phyloP scores from a whole-genome alignment of 2,888 invertebrate genomes.

The Drosophila vallismaia region DNA sequence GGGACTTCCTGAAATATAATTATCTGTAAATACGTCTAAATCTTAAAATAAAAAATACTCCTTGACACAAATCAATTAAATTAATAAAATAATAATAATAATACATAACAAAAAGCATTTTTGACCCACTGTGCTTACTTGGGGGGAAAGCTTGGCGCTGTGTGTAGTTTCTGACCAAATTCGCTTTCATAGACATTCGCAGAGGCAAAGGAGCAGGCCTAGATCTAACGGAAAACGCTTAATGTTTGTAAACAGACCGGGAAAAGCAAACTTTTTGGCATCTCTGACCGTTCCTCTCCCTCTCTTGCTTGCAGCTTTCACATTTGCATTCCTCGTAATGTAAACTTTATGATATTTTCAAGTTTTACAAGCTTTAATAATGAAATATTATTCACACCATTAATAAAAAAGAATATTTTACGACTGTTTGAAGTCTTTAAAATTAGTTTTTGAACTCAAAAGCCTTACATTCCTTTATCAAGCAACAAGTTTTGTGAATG shows the following conservation, averaged over 20 bases:
- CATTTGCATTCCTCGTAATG: constrained; percentile 51
- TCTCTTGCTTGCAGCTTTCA: constrained; percentile 58
- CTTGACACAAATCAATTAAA: no score
- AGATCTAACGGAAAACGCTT: constrained; percentile 47
- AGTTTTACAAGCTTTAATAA: no score
- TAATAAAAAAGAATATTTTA: no score
- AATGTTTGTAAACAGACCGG: constrained; percentile 69
- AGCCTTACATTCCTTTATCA: no score
- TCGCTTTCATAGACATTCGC: constrained; percentile 1
- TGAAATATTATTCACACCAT: no score
- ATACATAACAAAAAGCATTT: no score
- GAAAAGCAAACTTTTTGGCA: constrained; percentile 47
- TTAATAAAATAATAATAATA: no score
- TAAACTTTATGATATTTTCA: no score
- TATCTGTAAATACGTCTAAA: neutral
- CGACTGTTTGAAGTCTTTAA: no score
- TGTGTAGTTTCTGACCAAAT: constrained; percentile 19
- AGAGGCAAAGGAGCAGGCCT: constrained; percentile 14
- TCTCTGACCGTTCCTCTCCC: constrained; percentile 27
- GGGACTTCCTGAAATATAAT: neutral
- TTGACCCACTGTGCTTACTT: constrained; percentile 14
- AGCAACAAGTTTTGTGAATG: no score
- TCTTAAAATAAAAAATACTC: neutral
- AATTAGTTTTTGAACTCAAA: no score
- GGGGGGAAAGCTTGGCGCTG: constrained; percentile 59